A percentile compares a stretch with the other conserved stretches of the same genome.
phyloP scores from a whole-genome alignment of 2,797 vertebrate species.

The Brachyalestes nurse region DNA sequence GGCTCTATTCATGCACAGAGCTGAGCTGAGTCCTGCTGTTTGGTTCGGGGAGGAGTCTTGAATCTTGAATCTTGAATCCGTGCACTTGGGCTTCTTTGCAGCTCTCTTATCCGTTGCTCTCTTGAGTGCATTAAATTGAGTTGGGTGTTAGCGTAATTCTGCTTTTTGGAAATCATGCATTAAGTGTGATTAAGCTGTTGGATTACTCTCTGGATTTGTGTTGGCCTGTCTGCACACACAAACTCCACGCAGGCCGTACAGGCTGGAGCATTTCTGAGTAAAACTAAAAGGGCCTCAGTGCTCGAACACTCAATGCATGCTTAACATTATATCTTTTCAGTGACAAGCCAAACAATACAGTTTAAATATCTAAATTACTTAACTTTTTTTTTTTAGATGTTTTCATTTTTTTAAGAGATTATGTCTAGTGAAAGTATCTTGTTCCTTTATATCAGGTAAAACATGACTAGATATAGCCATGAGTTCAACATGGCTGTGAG shows the following conservation, averaged over 20 bases:
- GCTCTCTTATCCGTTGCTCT: conserved; percentile 18
- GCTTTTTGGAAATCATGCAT: conserved; percentile 26
- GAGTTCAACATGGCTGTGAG: too few relatives aligned
- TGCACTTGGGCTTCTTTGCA: conserved; percentile 2
- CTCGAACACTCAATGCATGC: not conserved
- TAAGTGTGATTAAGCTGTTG: conserved; percentile 34
- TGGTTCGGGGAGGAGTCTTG: not conserved
- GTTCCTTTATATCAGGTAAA: too few relatives aligned
- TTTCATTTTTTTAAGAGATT: too few relatives aligned
- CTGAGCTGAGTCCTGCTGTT: not conserved
- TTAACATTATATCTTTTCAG: too few relatives aligned
- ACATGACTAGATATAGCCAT: too few relatives aligned
- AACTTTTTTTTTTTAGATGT: too few relatives aligned
- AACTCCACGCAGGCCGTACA: not conserved
- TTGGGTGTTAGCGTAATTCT: conserved; percentile 37
- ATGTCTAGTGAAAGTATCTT: too few relatives aligned
- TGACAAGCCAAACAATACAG: too few relatives aligned
- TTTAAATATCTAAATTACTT: too few relatives aligned
- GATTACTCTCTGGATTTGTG: conserved; percentile 26
- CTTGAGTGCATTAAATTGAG: conserved; percentile 5
- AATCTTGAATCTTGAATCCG: not conserved
- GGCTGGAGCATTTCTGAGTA: not conserved
- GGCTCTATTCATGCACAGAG: not conserved
- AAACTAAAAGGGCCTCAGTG: not conserved
- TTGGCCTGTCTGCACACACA: not conserved